Conservation (phyloP, 2,797 vertebrate genomes). For the Ibycter americanus region DNA sequence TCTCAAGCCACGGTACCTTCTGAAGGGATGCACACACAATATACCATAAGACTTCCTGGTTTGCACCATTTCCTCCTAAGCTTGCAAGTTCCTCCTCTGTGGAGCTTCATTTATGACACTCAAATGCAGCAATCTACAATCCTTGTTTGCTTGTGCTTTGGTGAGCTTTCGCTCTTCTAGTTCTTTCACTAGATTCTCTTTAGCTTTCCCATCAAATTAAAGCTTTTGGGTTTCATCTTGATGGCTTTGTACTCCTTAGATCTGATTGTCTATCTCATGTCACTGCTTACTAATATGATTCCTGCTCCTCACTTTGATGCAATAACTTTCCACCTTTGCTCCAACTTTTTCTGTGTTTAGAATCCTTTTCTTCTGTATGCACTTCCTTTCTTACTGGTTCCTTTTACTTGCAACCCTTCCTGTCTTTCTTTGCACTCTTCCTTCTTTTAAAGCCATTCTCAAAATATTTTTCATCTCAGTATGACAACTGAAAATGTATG, state of each 20-base stretch:
- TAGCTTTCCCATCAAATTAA: background rate
- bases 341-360: background rate
- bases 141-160: background rate
- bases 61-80: background rate
- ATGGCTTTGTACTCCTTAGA: background rate
- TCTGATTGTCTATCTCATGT: background rate
- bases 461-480: background rate
- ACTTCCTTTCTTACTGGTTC: background rate
- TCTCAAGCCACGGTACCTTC: background rate
- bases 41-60: background rate
- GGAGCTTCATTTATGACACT: background rate
- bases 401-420: background rate
- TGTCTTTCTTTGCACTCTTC: background rate
- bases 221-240: background rate
- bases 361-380: background rate
- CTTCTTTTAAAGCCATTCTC: background rate
- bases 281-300: background rate
- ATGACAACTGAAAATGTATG: background rate
- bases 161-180: background rate
- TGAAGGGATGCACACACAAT: background rate
- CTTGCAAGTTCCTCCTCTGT: background rate
- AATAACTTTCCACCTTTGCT: background rate
- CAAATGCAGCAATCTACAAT: background rate
- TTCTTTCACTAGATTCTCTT: background rate
- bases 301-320: background rate